Conservation (phyloP, 2,888 invertebrate species). For the Dryobota labecula region DNA sequence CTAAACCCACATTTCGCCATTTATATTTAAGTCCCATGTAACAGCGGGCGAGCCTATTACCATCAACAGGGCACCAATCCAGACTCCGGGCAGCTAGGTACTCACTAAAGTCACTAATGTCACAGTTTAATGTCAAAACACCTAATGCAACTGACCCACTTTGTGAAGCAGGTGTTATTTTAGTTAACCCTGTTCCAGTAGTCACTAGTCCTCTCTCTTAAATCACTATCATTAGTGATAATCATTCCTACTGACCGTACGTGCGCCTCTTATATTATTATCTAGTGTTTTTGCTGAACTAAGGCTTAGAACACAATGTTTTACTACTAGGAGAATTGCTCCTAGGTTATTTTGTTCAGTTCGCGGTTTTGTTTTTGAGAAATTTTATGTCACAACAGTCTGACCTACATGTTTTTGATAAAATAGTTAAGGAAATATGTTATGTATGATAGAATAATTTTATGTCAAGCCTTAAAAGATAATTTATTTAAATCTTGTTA, state of each 20-base stretch:
- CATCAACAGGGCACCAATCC: background rate
- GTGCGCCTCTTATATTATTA: conserved; percentile 73
- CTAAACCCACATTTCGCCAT: too few relatives aligned
- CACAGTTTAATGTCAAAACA: conserved; percentile 52
- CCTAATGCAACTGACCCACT: conserved; percentile 59
- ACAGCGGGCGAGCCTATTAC: background rate
- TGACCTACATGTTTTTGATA: background rate
- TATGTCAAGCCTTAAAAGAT: background rate
- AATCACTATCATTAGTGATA: conserved; percentile 82
- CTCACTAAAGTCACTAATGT: background rate
- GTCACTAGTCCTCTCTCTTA: conserved; percentile 71
- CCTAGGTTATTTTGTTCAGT: conserved; percentile 26
- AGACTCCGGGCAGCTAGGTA: too few relatives aligned
- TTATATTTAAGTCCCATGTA: background rate
- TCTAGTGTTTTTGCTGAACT: conserved; percentile 67
- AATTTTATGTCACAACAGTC: background rate
- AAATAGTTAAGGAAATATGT: background rate
- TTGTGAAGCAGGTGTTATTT: conserved; percentile 72
- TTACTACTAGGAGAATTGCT: conserved; percentile 25
- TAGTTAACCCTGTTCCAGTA: conserved; percentile 72
- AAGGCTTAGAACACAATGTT: conserved; percentile 61
- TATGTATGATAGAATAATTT: background rate
- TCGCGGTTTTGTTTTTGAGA: conserved; percentile 5
- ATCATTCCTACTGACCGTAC: conserved; percentile 74
- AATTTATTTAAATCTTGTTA: conserved; percentile 6